Evolutionary conservation across 2,797 vertebrate species (phyloP).

Genomic region (Lemur catta): DNA sequence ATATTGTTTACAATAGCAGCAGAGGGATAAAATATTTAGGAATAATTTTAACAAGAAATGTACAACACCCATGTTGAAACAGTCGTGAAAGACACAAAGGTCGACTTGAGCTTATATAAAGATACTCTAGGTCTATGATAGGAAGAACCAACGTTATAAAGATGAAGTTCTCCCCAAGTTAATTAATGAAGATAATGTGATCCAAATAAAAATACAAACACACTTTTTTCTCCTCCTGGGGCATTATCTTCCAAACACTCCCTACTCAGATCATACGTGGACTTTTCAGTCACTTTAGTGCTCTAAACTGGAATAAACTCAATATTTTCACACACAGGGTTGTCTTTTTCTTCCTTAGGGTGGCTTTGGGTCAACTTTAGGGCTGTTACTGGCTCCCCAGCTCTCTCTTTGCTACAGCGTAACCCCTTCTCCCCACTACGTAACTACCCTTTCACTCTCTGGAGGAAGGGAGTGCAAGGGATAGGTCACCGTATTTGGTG

Average conservation of each 20-base stretch:
- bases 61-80: background rate
- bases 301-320: background rate
- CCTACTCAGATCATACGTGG: too few species aligned
- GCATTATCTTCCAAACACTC: too few species aligned
- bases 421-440: accelerated
- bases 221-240: too few species aligned
- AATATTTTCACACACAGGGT: background rate
- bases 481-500: background rate
- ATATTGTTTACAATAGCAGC: background rate
- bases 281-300: too few species aligned
- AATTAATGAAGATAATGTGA: too few species aligned
- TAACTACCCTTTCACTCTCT: background rate
- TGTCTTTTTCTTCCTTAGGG: background rate
- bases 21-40: slow-evolving; percentile 4
- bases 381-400: background rate
- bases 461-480: background rate
- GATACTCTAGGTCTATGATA: background rate
- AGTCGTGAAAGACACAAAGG: background rate
- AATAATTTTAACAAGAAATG: slow-evolving; percentile 20
- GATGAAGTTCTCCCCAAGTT: too few species aligned
- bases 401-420: background rate
- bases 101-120: background rate
- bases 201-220: too few species aligned
- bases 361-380: background rate
- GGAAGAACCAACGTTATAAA: too few species aligned